These are phyloP conservation scores for Drosophila parabipectinata DNA, from an alignment of 1,140 invertebrate species.

Conservation along the genomic window DNA sequence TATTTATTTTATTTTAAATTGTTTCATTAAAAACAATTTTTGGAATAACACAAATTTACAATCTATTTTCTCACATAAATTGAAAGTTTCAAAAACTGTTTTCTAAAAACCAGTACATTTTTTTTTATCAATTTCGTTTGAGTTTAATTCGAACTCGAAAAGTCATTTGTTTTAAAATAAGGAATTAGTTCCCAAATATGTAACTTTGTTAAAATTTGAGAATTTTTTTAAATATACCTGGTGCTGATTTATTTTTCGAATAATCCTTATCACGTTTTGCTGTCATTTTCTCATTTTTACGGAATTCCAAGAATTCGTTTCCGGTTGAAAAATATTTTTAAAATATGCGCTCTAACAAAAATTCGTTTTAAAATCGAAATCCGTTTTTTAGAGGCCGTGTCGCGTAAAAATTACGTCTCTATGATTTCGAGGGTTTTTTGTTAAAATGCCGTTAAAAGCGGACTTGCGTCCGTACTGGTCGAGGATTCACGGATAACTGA, in stretches of 20 bases:
- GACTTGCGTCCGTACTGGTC: conserved; percentile 50
- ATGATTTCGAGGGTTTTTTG: background rate
- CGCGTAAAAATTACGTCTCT: conserved; percentile 62
- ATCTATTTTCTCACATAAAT: background rate
- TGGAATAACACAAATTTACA: background rate
- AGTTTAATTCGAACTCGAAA: background rate
- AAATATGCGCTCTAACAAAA: no score
- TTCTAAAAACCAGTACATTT: background rate
- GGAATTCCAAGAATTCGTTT: conserved; percentile 71
- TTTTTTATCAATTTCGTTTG: background rate
- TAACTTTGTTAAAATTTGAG: background rate
- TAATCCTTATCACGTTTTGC: conserved; percentile 84
- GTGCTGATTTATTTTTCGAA: conserved; percentile 79
- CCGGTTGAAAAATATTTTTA: conserved; percentile 9
- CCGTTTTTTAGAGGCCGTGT: conserved; percentile 1
- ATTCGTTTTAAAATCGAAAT: background rate
- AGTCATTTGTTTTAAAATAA: background rate
- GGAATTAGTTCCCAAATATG: background rate
- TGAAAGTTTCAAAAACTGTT: background rate
- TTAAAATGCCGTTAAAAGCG: background rate
- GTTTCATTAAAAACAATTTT: background rate
- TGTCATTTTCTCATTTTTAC: conserved; percentile 83
- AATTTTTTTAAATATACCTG: conserved; percentile 56
- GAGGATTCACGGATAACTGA: conserved; percentile 64
- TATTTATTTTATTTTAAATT: background rate